Percentiles rank a stretch among this genome's conserved stretches.
Conservation (phyloP, 2,113 vertebrate species). For the Xiphias gladius region DNA sequence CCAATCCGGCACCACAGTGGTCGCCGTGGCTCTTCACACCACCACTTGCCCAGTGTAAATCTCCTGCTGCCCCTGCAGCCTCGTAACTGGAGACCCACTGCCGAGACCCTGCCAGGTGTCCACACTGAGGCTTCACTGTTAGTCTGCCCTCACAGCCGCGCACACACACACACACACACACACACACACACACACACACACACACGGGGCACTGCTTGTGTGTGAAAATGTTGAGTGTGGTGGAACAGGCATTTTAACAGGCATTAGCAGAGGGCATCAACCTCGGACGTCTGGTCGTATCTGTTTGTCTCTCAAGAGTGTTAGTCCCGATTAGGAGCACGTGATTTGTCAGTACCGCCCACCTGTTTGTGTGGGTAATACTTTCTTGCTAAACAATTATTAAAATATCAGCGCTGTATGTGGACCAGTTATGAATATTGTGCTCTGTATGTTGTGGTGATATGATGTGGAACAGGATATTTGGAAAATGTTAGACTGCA, state of each 20-base stretch:
- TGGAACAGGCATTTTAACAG: constrained; percentile 57
- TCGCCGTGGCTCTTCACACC: constrained; percentile 30
- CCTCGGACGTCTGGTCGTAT: constrained; percentile 5
- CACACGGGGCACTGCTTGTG: background rate
- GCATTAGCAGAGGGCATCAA: constrained; percentile 40
- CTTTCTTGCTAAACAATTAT: background rate
- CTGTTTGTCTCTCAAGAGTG: background rate
- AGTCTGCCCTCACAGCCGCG: constrained; percentile 21
- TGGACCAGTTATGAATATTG: background rate
- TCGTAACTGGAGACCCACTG: constrained; percentile 71
- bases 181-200: constrained; percentile 26
- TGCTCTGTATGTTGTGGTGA: background rate
- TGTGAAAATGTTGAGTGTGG: constrained; percentile 53
- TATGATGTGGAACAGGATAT: background rate
- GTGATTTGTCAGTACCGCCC: background rate
- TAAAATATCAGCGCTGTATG: rapidly evolving
- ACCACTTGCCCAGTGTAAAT: constrained; percentile 74
- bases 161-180: constrained; percentile 10
- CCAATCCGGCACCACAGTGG: constrained; percentile 22
- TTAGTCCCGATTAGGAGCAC: background rate
- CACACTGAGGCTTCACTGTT: constrained; percentile 49
- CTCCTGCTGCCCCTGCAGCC: constrained; percentile 60
- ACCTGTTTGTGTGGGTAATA: background rate
- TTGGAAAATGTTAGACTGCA: no score
- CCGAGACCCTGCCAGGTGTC: constrained; percentile 65